phyloP scores from a whole-genome alignment of 2,797 vertebrate species.

The Molossus alvarezi region DNA sequence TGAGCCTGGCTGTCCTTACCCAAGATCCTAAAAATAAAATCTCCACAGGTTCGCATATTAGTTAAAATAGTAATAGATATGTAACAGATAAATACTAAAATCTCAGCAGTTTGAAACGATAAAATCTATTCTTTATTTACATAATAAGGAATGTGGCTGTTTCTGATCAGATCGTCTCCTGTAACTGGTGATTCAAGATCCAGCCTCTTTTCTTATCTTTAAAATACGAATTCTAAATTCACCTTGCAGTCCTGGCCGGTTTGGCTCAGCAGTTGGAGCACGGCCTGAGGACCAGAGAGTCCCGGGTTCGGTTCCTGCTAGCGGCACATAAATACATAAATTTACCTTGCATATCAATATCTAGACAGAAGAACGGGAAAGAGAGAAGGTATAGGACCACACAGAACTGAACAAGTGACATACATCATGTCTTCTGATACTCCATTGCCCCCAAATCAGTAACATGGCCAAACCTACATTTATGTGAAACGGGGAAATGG shows the following conservation, averaged over 20 bases:
- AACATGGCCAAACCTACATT: background rate
- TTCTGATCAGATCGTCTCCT: background rate
- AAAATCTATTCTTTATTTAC: slow-evolving; percentile 11
- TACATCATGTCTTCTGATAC: background rate
- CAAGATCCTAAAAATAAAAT: slow-evolving; percentile 21
- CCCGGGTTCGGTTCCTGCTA: too few relatives aligned
- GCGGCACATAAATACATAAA: background rate
- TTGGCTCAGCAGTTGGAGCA: too few relatives aligned
- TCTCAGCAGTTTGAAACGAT: slow-evolving; percentile 45
- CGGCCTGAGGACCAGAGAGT: too few relatives aligned
- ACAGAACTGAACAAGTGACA: background rate
- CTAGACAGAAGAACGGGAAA: background rate
- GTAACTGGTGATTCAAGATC: background rate
- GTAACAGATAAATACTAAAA: slow-evolving; percentile 19
- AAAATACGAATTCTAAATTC: slow-evolving; percentile 4
- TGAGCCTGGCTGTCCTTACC: background rate
- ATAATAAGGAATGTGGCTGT: background rate
- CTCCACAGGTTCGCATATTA: background rate
- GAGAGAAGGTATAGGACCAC: background rate
- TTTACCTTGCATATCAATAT: background rate
- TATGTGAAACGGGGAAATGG: background rate
- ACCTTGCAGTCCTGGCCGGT: background rate
- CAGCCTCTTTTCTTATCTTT: background rate
- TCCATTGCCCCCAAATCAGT: background rate
- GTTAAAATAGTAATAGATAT: slow-evolving; percentile 6